A percentile compares a stretch with the other conserved stretches of the same genome.
Conservation (phyloP, 2,113 vertebrate genomes). For the Rhadina sibilatrix region DNA sequence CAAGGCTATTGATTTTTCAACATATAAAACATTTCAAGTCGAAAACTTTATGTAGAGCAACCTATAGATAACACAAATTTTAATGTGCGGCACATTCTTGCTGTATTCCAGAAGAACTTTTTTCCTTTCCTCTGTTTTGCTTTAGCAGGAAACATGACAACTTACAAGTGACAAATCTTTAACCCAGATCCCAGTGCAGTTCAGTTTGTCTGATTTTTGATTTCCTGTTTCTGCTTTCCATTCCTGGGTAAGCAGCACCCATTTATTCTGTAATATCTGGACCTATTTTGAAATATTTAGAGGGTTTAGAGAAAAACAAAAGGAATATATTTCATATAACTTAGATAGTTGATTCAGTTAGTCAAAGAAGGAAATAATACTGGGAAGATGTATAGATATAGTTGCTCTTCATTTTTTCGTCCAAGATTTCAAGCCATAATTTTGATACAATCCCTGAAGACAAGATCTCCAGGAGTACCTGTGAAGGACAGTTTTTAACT, state of each 20-base stretch:
- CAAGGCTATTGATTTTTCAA: neutral
- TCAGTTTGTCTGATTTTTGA: neutral
- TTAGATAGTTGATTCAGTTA: neutral
- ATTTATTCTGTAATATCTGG: neutral
- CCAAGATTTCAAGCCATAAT: neutral
- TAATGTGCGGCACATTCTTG: neutral
- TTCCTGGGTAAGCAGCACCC: neutral
- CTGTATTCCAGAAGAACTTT: neutral
- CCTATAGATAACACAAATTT: neutral
- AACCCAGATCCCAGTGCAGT: neutral
- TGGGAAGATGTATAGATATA: neutral
- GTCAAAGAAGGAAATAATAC: neutral
- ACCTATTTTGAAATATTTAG: neutral
- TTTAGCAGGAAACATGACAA: neutral
- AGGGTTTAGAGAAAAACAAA: neutral
- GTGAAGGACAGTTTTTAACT: neutral
- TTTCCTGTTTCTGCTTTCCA: neutral
- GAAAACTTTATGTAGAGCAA: neutral
- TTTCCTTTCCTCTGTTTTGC: neutral
- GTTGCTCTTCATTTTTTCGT: neutral
- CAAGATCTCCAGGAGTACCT: neutral
- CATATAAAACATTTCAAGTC: neutral
- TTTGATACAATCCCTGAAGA: neutral
- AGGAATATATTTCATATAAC: neutral
- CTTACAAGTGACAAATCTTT: neutral